Evolutionary conservation across 2,113 vertebrate species (phyloP).

Genomic region (Mirounga angustirostris): DNA sequence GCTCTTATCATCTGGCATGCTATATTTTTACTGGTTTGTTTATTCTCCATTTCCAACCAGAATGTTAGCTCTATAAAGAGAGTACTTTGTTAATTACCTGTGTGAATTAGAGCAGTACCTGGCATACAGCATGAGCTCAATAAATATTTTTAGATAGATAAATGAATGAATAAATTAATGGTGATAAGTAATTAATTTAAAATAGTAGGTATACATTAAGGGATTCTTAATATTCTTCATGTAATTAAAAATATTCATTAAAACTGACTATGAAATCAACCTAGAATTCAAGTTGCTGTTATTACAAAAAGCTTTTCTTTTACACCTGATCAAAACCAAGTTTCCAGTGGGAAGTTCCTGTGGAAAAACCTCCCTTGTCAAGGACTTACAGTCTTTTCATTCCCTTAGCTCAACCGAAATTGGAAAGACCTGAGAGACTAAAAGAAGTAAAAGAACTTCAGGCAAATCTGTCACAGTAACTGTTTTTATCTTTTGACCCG

Average conservation of each 20-base stretch:
- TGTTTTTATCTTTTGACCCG: background rate
- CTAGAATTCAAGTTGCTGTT: background rate
- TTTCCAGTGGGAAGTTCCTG: background rate
- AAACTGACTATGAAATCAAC: background rate
- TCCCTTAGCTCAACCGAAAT: background rate
- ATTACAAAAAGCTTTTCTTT: background rate
- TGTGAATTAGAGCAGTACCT: background rate
- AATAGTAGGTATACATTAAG: background rate
- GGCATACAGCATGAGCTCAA: background rate
- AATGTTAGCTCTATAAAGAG: background rate
- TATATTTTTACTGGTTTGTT: background rate
- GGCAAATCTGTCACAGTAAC: background rate
- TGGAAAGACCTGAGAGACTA: background rate
- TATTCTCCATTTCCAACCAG: background rate
- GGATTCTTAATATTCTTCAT: background rate
- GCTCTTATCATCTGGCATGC: background rate
- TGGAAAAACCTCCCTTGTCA: background rate
- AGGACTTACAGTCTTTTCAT: background rate
- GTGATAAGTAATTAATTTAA: conserved; percentile 3
- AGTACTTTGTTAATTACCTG: background rate
- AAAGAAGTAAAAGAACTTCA: background rate
- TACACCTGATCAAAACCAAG: background rate
- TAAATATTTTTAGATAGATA: conserved; percentile 1
- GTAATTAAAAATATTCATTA: background rate
- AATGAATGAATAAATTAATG: background rate